Evolutionary conservation across 2,113 vertebrate genomes (phyloP), one percentile per base, ranked within the genome.

Genomic region (Arenaria interpres): DNA sequence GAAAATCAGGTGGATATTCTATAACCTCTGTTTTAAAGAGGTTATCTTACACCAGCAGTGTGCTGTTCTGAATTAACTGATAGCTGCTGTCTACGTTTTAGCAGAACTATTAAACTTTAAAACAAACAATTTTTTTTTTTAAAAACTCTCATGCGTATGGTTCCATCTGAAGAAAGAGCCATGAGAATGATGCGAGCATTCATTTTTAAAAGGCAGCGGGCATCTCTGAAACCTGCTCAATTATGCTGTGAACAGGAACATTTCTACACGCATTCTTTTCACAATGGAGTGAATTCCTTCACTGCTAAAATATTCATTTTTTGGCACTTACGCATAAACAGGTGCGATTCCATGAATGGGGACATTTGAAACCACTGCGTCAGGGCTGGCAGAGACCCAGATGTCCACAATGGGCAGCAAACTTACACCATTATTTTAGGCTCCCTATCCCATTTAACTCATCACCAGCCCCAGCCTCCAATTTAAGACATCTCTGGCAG

Each of bases 311-410:
- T 69, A 96, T 81, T 93, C 63, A 14, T 15, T 67, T 96, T 96
- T 77, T 94, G 92, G 95, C 92, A 86, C 39, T 71, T 92, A 63
- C 67, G 78, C 57, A 80, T 67, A 90, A 96, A 67, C 92, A 94
- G 95, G 86, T 97, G 96, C 48, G 75, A 81, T 60, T 62, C 51
- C 24, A 81, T 93, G 85, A 96, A 97, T 91, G 51, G 51, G 53
- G 83, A 93, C 68, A 93, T 87, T 92, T 92, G 92, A 97, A 95
- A 90, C 43, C 85, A 90, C 43, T 50, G 21, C 23, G 3, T 92
- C 56, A 90, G 54, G 43, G 82, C 82, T 93, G 68, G 76, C 88
- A 94, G 39, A 71, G 22, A 41, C 54, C 21, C 92, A 89, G 72
- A 69, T 88, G 43, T 75, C 78, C 73, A 91, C 82, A 90, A 74